These are phyloP conservation scores for Myotis myotis DNA, from an alignment of 2,797 vertebrate genomes.

Conservation along the genomic window DNA sequence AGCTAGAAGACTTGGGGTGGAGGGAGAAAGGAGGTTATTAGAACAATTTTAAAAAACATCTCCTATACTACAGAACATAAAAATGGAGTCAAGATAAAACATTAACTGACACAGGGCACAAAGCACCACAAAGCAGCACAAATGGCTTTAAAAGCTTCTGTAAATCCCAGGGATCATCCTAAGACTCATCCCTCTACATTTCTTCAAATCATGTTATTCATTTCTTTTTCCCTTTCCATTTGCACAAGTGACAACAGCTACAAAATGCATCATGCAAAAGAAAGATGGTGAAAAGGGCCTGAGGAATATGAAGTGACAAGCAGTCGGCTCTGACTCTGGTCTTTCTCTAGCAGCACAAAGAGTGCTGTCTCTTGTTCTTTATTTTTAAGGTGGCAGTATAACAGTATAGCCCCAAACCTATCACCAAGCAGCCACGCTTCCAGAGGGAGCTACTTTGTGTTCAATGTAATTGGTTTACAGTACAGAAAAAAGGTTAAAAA, in stretches of 20 bases:
- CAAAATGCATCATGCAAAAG: background rate
- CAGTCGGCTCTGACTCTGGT: background rate
- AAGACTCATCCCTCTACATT: background rate
- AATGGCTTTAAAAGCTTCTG: constrained; percentile 46
- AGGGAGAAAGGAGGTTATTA: background rate
- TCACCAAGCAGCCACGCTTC: background rate
- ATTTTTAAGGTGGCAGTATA: background rate
- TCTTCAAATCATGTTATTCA: background rate
- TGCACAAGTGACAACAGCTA: background rate
- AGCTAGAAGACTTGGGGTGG: background rate
- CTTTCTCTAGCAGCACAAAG: background rate
- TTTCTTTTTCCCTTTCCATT: constrained; percentile 5
- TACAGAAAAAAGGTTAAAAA: background rate
- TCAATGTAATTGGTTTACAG: background rate
- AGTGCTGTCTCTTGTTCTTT: background rate
- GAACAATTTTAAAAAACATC: constrained; percentile 46
- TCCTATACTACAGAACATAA: background rate
- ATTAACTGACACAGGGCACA: background rate
- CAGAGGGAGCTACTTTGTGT: background rate
- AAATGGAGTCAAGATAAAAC: constrained; percentile 21
- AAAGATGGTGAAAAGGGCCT: background rate
- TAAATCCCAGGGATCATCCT: constrained; percentile 33
- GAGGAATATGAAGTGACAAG: background rate
- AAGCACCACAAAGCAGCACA: background rate
- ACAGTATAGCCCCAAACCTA: background rate